Evolutionary conservation across 2,113 vertebrate genomes (phyloP).

Genomic region (Hippolais icterina): DNA sequence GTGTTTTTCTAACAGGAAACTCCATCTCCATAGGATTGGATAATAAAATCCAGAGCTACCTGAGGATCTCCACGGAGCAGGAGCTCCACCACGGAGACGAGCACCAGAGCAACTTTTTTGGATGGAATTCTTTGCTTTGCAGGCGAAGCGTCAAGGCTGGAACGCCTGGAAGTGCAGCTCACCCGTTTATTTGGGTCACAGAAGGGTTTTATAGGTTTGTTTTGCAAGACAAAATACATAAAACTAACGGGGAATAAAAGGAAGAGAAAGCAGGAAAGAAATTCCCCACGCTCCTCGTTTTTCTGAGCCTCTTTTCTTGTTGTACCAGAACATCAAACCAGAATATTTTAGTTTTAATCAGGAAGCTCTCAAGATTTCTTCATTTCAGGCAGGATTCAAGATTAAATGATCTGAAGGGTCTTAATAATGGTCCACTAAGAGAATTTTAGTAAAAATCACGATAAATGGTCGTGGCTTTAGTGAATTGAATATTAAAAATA

Average conservation of each 20-base stretch:
- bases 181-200: neutral
- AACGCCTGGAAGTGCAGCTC: neutral
- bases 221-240: constrained; percentile 1
- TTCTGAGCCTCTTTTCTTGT: neutral
- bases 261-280: neutral
- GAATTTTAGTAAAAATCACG: neutral
- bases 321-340: neutral
- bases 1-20: neutral
- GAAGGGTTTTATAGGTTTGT: constrained; percentile 6
- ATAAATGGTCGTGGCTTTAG: neutral
- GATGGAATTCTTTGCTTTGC: neutral
- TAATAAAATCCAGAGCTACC: neutral
- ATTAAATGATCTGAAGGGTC: neutral
- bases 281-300: neutral
- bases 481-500: neutral
- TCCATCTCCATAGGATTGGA: neutral
- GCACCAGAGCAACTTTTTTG: neutral
- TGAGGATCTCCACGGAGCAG: neutral
- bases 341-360: neutral
- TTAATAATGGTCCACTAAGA: neutral
- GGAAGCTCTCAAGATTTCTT: neutral
- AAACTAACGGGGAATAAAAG: neutral
- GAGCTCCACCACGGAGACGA: neutral
- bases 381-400: neutral
- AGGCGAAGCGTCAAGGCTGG: neutral